phyloP scores from a whole-genome alignment of 2,797 vertebrate species.

The Myotis myotis region DNA sequence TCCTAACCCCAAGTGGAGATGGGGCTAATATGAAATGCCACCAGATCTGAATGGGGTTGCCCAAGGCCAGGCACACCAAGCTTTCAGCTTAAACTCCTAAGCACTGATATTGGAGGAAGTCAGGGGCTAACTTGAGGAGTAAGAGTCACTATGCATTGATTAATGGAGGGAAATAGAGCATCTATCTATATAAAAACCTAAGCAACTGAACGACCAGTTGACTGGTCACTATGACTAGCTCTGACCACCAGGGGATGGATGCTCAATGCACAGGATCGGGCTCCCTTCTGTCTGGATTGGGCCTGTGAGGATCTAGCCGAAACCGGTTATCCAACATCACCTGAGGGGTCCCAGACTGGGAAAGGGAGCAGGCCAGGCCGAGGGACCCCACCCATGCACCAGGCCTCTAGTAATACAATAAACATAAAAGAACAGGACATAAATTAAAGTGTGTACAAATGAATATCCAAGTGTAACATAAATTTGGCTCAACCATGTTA shows the following conservation, averaged over 20 bases:
- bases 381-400: no score
- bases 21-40: not conserved
- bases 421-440: not conserved
- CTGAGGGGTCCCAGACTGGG: no score
- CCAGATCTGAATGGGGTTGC: not conserved
- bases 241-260: no score
- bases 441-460: not conserved
- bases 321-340: no score
- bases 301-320: no score
- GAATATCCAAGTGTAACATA: not conserved
- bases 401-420: not conserved
- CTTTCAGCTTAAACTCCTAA: not conserved
- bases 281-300: no score
- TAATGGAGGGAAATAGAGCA: not conserved
- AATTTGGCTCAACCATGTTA: not conserved
- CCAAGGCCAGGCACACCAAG: not conserved
- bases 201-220: no score
- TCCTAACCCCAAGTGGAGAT: not conserved
- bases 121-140: not conserved
- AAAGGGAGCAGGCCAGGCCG: no score
- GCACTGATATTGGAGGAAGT: not conserved
- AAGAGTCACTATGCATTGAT: not conserved
- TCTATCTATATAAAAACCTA: no score
- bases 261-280: no score
- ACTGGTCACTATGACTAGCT: no score